Conservation (phyloP, 2,797 vertebrate species). For the Hypotaenidia philippensis region DNA sequence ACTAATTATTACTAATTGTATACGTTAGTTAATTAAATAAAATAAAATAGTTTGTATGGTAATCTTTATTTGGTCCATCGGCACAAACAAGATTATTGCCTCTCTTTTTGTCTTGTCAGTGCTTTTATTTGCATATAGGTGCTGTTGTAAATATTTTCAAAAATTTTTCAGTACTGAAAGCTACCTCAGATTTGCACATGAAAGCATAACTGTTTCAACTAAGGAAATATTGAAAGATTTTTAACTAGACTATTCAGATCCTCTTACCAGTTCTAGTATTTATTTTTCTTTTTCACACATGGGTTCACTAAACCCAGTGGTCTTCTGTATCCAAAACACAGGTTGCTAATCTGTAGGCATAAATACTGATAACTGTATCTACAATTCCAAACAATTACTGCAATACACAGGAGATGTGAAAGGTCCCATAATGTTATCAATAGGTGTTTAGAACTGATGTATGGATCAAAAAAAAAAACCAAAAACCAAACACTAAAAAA, state of each 20-base stretch:
- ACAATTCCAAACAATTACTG: neutral
- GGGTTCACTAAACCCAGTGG: neutral
- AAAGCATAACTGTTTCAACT: conserved; percentile 2
- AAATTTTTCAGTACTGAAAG: neutral
- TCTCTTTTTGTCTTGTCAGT: neutral
- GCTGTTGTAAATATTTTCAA: neutral
- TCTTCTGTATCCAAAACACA: neutral
- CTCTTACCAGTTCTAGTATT: neutral
- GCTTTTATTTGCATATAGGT: neutral
- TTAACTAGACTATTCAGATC: neutral
- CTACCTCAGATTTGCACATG: neutral
- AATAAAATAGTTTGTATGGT: neutral
- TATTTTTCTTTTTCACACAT: neutral
- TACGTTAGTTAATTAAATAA: neutral
- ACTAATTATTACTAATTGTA: neutral
- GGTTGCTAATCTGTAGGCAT: neutral
- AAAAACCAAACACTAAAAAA: neutral
- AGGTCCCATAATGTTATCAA: neutral
- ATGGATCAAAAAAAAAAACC: neutral
- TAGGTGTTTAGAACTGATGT: neutral
- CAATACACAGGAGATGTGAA: neutral
- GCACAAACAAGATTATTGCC: neutral
- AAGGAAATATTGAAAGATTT: neutral
- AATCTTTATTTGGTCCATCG: neutral
- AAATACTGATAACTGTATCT: neutral